These are phyloP conservation scores for Drosophila pseudoobscura DNA, from an alignment of 1,140 invertebrate species.

Conservation along the genomic window DNA sequence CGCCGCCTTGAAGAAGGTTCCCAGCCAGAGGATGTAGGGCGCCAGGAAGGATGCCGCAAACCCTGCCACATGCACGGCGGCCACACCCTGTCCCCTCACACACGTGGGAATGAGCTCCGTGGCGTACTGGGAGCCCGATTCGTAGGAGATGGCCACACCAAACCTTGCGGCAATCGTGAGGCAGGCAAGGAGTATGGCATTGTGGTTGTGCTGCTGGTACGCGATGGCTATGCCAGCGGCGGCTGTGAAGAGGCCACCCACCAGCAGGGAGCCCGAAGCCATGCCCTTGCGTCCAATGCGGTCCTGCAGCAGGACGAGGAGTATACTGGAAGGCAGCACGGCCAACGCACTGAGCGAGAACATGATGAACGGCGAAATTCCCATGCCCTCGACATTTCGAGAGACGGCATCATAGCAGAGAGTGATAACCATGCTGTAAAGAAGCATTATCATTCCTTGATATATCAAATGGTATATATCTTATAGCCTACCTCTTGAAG, in stretches of 20 bases:
- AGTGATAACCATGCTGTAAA: constrained; percentile 85
- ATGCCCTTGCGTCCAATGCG: constrained; percentile 86
- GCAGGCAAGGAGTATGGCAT: constrained; percentile 82
- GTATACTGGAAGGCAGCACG: constrained; percentile 86
- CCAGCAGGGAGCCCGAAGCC: constrained; percentile 84
- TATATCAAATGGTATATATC: background rate
- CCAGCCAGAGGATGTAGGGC: constrained; percentile 85
- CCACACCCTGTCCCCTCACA: constrained; percentile 86
- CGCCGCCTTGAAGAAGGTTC: constrained; percentile 85
- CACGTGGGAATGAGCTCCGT: constrained; percentile 88
- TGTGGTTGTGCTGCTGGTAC: constrained; percentile 78
- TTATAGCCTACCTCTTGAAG: constrained; percentile 85
- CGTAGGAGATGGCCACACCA: constrained; percentile 87
- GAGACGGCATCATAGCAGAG: constrained; percentile 87
- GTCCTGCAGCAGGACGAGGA: constrained; percentile 86
- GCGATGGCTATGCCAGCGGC: constrained; percentile 80
- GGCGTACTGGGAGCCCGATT: constrained; percentile 87
- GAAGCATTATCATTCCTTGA: background rate
- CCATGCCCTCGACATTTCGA: constrained; percentile 86
- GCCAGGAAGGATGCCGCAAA: constrained; percentile 85
- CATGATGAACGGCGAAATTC: constrained; percentile 85
- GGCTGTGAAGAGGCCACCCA: constrained; percentile 85
- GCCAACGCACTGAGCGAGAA: constrained; percentile 85
- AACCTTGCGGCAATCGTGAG: constrained; percentile 86
- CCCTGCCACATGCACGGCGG: constrained; percentile 85